phyloP scores from a whole-genome alignment of 2,797 vertebrate species.

The Leptatherina wallacei region DNA sequence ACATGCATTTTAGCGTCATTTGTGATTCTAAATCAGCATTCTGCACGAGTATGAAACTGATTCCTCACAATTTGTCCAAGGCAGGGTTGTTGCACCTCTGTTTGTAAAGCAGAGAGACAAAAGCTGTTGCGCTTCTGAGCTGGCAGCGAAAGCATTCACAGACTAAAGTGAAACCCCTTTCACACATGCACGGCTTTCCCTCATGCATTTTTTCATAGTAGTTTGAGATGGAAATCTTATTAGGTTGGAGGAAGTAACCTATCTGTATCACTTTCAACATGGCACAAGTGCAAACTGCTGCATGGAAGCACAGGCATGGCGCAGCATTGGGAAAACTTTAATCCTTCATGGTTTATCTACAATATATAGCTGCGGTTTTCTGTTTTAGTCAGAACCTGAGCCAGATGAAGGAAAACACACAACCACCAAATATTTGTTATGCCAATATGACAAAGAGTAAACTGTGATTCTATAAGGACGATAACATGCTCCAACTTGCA shows the following conservation, averaged over 20 bases:
- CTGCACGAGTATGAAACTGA: neutral
- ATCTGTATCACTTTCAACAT: neutral
- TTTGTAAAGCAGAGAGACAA: neutral
- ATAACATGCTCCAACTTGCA: too few relatives aligned
- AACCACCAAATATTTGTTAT: too few relatives aligned
- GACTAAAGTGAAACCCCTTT: neutral
- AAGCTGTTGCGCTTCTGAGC: neutral
- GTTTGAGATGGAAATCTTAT: neutral
- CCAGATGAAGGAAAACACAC: too few relatives aligned
- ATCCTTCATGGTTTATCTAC: neutral
- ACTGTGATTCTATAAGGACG: too few relatives aligned
- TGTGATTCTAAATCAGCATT: neutral
- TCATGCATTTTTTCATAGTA: neutral
- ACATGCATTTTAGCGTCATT: neutral
- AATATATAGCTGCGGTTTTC: neutral
- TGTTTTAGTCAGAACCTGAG: too few relatives aligned
- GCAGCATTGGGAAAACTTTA: too few relatives aligned
- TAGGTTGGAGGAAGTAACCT: neutral
- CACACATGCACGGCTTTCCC: neutral
- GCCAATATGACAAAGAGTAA: too few relatives aligned
- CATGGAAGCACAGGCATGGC: too few relatives aligned
- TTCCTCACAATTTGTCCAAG: neutral
- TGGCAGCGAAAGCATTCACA: neutral
- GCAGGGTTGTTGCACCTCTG: neutral
- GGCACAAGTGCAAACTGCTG: neutral